A percentile compares a stretch with the other conserved stretches of the same genome.
Evolutionary conservation across 2,888 invertebrate genomes (phyloP).

Genomic region (Cataglyphis livida): DNA sequence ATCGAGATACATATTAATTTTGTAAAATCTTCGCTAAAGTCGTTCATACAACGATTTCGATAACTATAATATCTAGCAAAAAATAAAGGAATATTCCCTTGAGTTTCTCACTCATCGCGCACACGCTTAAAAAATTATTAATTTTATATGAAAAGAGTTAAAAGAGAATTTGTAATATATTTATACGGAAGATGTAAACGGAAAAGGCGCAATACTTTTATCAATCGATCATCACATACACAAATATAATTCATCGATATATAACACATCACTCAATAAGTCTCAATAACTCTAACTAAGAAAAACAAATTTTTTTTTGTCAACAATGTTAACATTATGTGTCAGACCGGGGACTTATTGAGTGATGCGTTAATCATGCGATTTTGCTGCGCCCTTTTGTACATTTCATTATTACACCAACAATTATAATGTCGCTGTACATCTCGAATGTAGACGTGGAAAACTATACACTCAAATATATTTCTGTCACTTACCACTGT

Average conservation of each 20-base stretch:
- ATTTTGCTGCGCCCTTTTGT: too few relatives aligned
- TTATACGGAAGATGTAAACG: not conserved
- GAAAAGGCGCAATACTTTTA: not conserved
- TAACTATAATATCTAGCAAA: not conserved
- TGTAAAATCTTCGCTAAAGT: not conserved
- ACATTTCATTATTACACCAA: not conserved
- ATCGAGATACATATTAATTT: constrained; percentile 19
- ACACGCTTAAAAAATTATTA: too few relatives aligned
- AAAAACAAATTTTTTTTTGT: too few relatives aligned
- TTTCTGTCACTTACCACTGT: constrained; percentile 23
- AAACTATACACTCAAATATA: not conserved
- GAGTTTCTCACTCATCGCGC: not conserved
- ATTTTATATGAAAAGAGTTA: not conserved
- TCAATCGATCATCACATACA: not conserved
- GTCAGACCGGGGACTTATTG: too few relatives aligned
- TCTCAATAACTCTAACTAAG: too few relatives aligned
- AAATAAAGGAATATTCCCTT: not conserved
- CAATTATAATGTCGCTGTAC: not conserved
- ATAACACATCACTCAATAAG: too few relatives aligned
- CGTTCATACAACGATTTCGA: not conserved
- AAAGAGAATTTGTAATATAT: not conserved
- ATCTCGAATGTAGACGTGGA: not conserved
- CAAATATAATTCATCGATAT: constrained; percentile 63
- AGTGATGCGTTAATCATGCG: too few relatives aligned
- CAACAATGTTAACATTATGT: too few relatives aligned